Base-by-base conservation (phyloP, 2,888 invertebrate genomes). In the Netelia virgata region DNA sequence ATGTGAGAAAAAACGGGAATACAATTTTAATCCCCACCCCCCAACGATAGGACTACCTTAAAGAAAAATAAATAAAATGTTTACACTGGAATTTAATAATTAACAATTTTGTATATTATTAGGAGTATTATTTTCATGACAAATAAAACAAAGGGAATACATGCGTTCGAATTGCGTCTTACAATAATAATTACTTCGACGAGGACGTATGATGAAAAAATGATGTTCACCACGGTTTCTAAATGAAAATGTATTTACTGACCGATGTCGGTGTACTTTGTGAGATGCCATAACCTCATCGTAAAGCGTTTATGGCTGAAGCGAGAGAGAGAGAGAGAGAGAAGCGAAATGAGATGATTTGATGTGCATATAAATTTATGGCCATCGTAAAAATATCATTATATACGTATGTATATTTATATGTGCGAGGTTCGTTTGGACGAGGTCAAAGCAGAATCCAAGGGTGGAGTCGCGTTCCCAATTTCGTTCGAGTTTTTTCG, bases 401-500 rank as follows among this genome's bases (percentile, higher is more conserved):
- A 28, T 28, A 28, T 28, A 5, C 28, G 0, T 28, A 28, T 28
- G 28, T 28, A 28, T 3, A 28, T 28, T 3, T 47, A 0, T 10
- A 47, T 14, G 47, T 47, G 11, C 47, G 11, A 47, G 1, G 1
- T 14, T 47, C 2, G 11, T 14, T 10, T 14, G 14, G 72, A 59
- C 43, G 43, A 72, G 72, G 59, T 55, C 57, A 59, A 72, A 72
- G 8, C 11, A 59, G 59, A 16, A 57, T 70, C 14, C 70, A 57
- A 70, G 14, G 69, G 41, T 43, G 28, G 28, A 28, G 28, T 28
- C 28, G 5, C 28, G 28, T 28, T 28, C 28, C 28, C 28, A 28
- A 28, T 28, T 28, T 28, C 28, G 28, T 28, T 28, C 5, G 5
- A 28, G 28, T 28, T 28, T 28, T 28, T 28, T 3, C 5, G 28